These are phyloP conservation scores for Drosophila eugracilis DNA, from an alignment of 1,140 invertebrate species.

Conservation along the genomic window DNA sequence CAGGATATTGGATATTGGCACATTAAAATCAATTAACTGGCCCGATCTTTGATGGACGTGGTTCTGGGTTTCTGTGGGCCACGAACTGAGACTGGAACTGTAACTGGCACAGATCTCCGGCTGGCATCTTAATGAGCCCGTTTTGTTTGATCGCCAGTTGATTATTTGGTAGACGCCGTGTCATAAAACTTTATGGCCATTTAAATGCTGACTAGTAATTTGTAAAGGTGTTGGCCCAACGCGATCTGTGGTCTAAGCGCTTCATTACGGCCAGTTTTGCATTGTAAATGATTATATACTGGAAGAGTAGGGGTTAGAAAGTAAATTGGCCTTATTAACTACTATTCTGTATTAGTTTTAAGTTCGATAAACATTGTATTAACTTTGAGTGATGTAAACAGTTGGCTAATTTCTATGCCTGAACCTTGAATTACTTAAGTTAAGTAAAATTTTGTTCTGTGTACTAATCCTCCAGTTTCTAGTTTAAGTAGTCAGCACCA, in stretches of 20 bases:
- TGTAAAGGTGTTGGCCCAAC: conserved; percentile 31
- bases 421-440: too few relatives aligned
- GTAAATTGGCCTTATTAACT: too few relatives aligned
- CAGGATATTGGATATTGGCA: conserved; percentile 65
- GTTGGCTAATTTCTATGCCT: too few relatives aligned
- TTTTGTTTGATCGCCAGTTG: conserved; percentile 37
- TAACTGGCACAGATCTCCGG: conserved; percentile 28
- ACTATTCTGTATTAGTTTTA: too few relatives aligned
- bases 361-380: too few relatives aligned
- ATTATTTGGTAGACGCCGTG: conserved; percentile 26
- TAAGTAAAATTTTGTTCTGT: neutral
- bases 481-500: neutral
- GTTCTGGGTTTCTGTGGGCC: neutral
- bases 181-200: conserved; percentile 40
- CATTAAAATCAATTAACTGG: conserved; percentile 74
- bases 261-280: conserved; percentile 46
- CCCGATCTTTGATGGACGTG: conserved; percentile 42
- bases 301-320: neutral
- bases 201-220: conserved; percentile 58
- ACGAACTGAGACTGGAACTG: conserved; percentile 15
- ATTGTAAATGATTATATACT: conserved; percentile 36
- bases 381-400: too few relatives aligned
- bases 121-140: conserved; percentile 51
- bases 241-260: conserved; percentile 19
- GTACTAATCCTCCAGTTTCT: neutral